phyloP scores from a whole-genome alignment of 2,797 vertebrate genomes.

The Percopsis omiscomaycus region DNA sequence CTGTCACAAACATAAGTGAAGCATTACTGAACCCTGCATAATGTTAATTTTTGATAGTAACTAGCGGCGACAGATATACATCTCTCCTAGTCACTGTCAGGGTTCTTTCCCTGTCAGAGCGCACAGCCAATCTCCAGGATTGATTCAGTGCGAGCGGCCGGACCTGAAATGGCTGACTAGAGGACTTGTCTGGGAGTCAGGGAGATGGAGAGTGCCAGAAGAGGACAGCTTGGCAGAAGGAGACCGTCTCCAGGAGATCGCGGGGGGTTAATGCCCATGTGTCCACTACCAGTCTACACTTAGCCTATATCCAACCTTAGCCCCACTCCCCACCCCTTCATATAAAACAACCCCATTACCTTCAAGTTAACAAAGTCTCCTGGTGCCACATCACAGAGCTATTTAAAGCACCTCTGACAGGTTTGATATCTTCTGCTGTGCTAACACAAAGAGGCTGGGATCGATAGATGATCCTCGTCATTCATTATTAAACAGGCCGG shows the following conservation, averaged over 20 bases:
- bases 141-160: constrained; percentile 73
- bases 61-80: constrained; percentile 72
- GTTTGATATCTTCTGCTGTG: constrained; percentile 75
- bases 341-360: constrained; percentile 35
- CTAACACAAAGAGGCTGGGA: constrained; percentile 71
- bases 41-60: constrained; percentile 69
- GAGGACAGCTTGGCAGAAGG: constrained; percentile 46
- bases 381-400: constrained; percentile 38
- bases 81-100: constrained; percentile 72
- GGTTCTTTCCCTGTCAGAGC: constrained; percentile 71
- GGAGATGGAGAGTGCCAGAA: constrained; percentile 37
- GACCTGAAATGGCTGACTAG: constrained; percentile 70
- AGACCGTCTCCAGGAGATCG: constrained; percentile 40
- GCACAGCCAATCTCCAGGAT: constrained; percentile 74
- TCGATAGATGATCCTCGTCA: constrained; percentile 79
- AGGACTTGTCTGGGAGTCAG: constrained; percentile 55
- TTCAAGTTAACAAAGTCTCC: not conserved
- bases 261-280: constrained; percentile 34
- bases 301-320: constrained; percentile 24
- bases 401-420: constrained; percentile 71
- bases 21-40: constrained; percentile 60
- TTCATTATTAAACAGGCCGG: constrained; percentile 78
- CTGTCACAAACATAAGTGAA: constrained; percentile 49
- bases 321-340: not conserved
- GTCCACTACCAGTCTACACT: constrained; percentile 22